These are phyloP conservation scores for Hemibagrus wyckioides DNA, from an alignment of 2,113 vertebrate species.

Conservation along the genomic window DNA sequence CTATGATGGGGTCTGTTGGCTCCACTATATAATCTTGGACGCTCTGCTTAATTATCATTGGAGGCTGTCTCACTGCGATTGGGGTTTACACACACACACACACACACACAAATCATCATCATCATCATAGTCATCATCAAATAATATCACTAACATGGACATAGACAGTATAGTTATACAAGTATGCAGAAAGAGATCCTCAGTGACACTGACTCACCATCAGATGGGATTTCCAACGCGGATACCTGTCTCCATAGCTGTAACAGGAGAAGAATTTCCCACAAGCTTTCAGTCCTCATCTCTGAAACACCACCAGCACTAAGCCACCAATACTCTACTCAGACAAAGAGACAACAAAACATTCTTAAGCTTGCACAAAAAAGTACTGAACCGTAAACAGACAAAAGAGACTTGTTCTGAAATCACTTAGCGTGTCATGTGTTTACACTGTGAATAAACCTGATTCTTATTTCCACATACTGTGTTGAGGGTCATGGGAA, in stretches of 20 bases:
- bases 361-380: constrained; percentile 17
- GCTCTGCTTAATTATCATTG: constrained; percentile 93
- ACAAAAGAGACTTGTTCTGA: not conserved
- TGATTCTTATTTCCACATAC: not conserved
- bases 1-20: constrained; percentile 89
- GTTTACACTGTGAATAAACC: not conserved
- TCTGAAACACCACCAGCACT: constrained; percentile 58
- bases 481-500: not conserved
- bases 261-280: constrained; percentile 67
- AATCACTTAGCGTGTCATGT: not conserved
- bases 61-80: constrained; percentile 87
- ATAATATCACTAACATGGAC: not conserved
- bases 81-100: constrained; percentile 2
- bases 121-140: not conserved
- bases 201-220: constrained; percentile 75
- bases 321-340: constrained; percentile 40
- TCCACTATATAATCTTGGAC: constrained; percentile 93
- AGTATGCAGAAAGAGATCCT: not conserved
- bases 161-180: not conserved
- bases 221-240: constrained; percentile 85
- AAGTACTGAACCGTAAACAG: not conserved
- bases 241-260: constrained; percentile 71
- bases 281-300: constrained; percentile 73
- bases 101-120: not conserved
- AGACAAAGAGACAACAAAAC: constrained; percentile 17